Evolutionary conservation across 37 sponge, comb jelly and placozoan genomes (phyloP).

Genomic region (Corticium candelabrum): DNA sequence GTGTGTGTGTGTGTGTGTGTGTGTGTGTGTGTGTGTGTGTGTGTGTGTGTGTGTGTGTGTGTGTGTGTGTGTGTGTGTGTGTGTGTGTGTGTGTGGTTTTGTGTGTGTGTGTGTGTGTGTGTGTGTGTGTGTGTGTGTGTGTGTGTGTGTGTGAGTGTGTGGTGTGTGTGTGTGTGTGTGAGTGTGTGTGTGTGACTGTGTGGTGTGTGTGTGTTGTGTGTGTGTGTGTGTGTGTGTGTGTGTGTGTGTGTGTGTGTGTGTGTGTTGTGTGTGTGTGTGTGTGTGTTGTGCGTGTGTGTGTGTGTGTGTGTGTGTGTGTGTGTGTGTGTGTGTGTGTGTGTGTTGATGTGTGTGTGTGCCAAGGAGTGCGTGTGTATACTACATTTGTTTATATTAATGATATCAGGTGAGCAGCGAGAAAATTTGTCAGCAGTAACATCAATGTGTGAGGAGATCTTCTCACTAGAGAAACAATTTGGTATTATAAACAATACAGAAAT

Average conservation of each 20-base stretch:
- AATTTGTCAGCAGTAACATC: no score
- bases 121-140: slow-evolving; percentile 1
- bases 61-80: slow-evolving; percentile 13
- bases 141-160: not conserved
- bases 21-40: slow-evolving; percentile 7
- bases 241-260: slow-evolving; percentile 16
- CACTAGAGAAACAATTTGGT: no score
- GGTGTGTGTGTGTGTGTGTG: not conserved
- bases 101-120: slow-evolving; percentile 6
- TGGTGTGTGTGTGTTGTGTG: no score
- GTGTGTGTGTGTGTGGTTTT: no score
- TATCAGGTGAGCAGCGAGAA: no score
- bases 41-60: slow-evolving; percentile 13
- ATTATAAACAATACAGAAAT: no score
- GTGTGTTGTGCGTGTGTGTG: no score
- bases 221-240: no score
- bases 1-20: slow-evolving; percentile 10
- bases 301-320: slow-evolving; percentile 10
- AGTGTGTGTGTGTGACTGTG: not conserved
- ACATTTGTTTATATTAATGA: no score
- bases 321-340: not conserved
- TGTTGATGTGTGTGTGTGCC: not conserved
- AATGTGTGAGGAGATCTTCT: no score
- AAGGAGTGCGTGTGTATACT: no score
- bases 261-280: no score